Conservation (phyloP, 2,797 vertebrate species). For the Buphagus erythrorhynchus region DNA sequence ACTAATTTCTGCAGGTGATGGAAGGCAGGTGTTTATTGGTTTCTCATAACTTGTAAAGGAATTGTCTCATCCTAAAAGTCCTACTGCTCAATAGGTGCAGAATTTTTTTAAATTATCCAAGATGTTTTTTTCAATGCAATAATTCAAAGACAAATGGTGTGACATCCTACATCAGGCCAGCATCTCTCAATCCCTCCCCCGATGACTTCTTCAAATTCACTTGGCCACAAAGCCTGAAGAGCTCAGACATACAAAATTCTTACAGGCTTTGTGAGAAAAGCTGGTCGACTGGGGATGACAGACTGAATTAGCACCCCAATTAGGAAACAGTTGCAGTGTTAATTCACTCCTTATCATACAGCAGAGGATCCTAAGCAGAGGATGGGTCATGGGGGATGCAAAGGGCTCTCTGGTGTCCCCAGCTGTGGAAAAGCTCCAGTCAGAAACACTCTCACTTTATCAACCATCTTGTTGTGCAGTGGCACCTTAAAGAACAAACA, state of each 20-base stretch:
- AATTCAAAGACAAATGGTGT: neutral
- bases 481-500: neutral
- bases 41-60: neutral
- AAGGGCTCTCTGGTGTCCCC: neutral
- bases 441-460: slow-evolving; percentile 27
- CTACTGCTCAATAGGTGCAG: neutral
- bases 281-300: neutral
- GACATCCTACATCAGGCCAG: neutral
- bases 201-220: neutral
- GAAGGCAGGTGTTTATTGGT: neutral
- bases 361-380: neutral
- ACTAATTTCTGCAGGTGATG: neutral
- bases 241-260: neutral
- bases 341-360: neutral
- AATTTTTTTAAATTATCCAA: neutral
- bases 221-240: neutral
- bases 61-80: neutral
- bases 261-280: neutral
- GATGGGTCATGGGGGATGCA: neutral
- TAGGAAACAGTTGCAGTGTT: neutral
- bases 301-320: neutral
- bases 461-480: neutral
- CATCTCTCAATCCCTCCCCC: neutral
- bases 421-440: neutral
- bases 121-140: neutral